A percentile compares a stretch with the other conserved stretches of the same genome.
Evolutionary conservation across 2,888 invertebrate species (phyloP).

Genomic region (Dolomedes plantarius): DNA sequence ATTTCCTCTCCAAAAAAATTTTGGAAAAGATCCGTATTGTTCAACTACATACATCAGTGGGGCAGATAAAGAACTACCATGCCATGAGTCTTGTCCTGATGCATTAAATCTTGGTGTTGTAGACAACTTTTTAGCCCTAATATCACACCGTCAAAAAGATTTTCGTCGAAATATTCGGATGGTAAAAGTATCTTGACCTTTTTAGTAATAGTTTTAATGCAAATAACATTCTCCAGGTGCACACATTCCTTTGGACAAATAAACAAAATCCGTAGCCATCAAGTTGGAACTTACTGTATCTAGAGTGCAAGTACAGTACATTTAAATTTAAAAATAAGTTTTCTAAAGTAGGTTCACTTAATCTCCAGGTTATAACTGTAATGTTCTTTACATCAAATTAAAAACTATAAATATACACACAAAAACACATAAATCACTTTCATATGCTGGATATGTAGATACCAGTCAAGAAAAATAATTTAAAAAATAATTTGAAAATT

Average conservation of each 20-base stretch:
- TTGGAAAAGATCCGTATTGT: no score
- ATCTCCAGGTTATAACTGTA: no score
- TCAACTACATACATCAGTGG: not conserved
- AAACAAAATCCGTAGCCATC: not conserved
- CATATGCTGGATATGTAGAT: no score
- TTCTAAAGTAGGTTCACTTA: no score
- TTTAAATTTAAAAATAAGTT: no score
- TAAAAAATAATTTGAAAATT: no score
- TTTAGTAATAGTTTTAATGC: not conserved
- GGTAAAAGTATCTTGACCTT: constrained; percentile 39
- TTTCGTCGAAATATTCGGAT: constrained; percentile 37
- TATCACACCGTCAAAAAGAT: constrained; percentile 22
- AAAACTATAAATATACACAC: no score
- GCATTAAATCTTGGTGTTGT: constrained; percentile 9
- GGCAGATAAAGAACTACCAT: constrained; percentile 3
- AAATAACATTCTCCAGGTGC: not conserved
- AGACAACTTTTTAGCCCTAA: constrained; percentile 1
- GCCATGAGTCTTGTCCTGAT: constrained; percentile 47
- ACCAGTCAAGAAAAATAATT: no score
- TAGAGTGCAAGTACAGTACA: no score
- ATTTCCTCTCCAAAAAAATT: constrained; percentile 1
- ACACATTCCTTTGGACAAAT: not conserved
- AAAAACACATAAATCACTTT: no score
- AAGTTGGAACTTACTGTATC: not conserved
- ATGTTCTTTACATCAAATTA: no score